Evolutionary conservation across 1,140 invertebrate species (phyloP), one percentile per base, ranked within the genome.

Genomic region (Achatina immaculata): DNA sequence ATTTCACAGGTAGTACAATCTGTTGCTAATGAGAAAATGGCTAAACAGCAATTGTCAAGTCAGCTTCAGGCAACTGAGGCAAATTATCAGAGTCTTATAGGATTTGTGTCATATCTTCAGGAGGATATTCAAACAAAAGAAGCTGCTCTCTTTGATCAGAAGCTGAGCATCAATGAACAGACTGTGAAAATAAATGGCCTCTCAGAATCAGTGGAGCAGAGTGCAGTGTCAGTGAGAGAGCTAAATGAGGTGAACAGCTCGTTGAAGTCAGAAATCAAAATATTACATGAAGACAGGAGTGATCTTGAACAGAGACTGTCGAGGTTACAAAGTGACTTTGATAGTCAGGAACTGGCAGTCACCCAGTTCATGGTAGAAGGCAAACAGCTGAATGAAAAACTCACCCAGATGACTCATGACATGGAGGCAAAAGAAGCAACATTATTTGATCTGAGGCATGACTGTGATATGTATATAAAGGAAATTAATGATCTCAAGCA

Each of bases 391-490:
- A 55, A 80, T 66, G 69, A 75, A 28, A 78, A 72, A 55, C 14
- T 81, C 3, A 43, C 48, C 48, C 40, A 72, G 21, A 21, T 71
- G 9, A 72, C 38, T 40, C 21, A 42, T 45, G 74, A 75, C n/a
- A 69, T 62, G 21, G 71, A 83, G 42, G 16, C 38, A 36, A 48
- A 62, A 55, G 76, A 83, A 28, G 31, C 1, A 38, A 40, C 28
- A 24, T 21, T 55, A 34, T 51, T 71, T n/a, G 45, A 80, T 31
- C 31, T 80, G 42, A 66, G 42, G 16, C 58, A 78, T 68, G 83
- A 84, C 66, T 55, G 73, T 51, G 81, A 84, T n/a, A 82, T 76
- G 31, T 72, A 82, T 28, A 16, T 79, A 55, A 80, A 84, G 66
- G 79, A 84, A 65, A 72, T 71, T n/a, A 68, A 79, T 43, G 75